phyloP scores from a whole-genome alignment of 2,797 vertebrate species.

The Lagodon rhomboides region DNA sequence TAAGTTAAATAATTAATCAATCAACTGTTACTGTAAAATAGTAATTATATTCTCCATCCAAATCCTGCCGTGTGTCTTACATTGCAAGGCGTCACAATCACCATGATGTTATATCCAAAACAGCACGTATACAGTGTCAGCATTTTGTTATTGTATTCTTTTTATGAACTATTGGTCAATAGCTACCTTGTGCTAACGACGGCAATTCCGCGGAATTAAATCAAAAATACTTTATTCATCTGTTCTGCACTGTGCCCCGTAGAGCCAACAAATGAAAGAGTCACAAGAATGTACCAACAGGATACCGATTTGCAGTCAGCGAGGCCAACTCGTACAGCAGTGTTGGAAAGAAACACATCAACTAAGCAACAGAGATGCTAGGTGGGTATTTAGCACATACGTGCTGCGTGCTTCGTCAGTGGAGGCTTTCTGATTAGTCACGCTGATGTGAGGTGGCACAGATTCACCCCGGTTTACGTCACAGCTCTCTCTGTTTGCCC shows the following conservation, averaged over 20 bases:
- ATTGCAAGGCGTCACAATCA: background rate
- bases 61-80: background rate
- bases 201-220: background rate
- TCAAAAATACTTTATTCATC: background rate
- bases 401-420: slow-evolving; percentile 45
- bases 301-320: slow-evolving; percentile 12
- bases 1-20: background rate
- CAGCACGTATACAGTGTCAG: background rate
- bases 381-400: slow-evolving; percentile 27
- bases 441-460: slow-evolving; percentile 31
- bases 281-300: background rate
- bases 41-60: background rate
- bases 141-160: background rate
- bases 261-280: too few species aligned
- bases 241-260: too few species aligned
- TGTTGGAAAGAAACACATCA: slow-evolving; percentile 1
- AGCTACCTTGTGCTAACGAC: background rate
- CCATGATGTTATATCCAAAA: background rate
- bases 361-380: slow-evolving; percentile 6
- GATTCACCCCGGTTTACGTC: slow-evolving; percentile 25
- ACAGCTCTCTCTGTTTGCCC: background rate
- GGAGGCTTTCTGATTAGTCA: slow-evolving; percentile 46
- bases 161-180: background rate
- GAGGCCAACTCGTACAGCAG: background rate
- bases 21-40: too few species aligned